Evolutionary conservation across 2,888 invertebrate genomes (phyloP).

Genomic region (Cyaniris semiargus): DNA sequence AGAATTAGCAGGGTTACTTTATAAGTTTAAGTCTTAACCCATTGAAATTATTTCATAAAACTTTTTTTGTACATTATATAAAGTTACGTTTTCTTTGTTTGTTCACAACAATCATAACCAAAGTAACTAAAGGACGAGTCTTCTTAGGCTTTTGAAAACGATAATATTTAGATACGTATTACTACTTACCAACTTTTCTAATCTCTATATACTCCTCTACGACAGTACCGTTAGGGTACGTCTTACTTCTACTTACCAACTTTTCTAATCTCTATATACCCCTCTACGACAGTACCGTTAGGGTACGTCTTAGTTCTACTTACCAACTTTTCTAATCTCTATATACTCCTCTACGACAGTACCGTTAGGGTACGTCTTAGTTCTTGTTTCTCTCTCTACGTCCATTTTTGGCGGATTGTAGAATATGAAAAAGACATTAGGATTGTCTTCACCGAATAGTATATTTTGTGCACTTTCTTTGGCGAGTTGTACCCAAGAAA

Average conservation of each 20-base stretch:
- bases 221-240: conserved; percentile 57
- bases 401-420: conserved; percentile 45
- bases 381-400: conserved; percentile 46
- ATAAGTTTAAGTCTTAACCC: no score
- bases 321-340: conserved; percentile 43
- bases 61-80: neutral
- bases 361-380: conserved; percentile 55
- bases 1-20: no score
- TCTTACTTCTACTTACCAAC: conserved; percentile 48
- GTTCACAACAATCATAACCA: no score
- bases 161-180: no score
- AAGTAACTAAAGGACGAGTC: no score
- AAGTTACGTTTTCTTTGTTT: no score
- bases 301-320: conserved; percentile 51
- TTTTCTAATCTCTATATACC: conserved; percentile 45
- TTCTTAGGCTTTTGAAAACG: no score
- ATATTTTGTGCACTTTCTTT: conserved; percentile 41
- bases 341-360: conserved; percentile 52
- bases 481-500: conserved; percentile 39
- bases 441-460: conserved; percentile 39
- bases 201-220: conserved; percentile 50
- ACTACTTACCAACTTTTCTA: conserved; percentile 30
- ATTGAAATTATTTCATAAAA: neutral
- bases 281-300: conserved; percentile 58
- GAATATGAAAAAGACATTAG: conserved; percentile 10